Conservation (phyloP, 2,888 invertebrate species). For the Labia minor region DNA sequence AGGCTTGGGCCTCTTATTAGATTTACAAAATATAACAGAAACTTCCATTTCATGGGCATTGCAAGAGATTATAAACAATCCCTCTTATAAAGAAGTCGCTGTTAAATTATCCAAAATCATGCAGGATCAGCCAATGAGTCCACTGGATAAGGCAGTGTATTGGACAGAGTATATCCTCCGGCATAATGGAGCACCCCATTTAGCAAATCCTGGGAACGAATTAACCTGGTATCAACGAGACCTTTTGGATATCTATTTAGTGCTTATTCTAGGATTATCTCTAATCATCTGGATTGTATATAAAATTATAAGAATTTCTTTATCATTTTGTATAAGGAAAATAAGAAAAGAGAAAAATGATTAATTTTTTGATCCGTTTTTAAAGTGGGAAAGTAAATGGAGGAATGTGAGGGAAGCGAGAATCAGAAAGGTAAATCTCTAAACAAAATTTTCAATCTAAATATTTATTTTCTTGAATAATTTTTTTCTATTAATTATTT, state of each 20-base stretch:
- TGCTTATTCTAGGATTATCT: conserved; percentile 1
- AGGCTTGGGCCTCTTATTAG: conserved; percentile 35
- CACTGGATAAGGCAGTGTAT: conserved; percentile 31
- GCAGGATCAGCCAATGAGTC: conserved; percentile 44
- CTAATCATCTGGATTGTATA: neutral
- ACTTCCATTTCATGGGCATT: conserved; percentile 31
- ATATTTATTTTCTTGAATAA: too few relatives aligned
- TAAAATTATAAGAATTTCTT: too few relatives aligned
- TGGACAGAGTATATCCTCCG: conserved; percentile 26
- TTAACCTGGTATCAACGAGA: conserved; percentile 37
- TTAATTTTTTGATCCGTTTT: too few relatives aligned
- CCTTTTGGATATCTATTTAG: conserved; percentile 34
- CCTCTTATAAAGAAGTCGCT: conserved; percentile 45
- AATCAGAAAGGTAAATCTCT: too few relatives aligned
- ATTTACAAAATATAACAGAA: conserved; percentile 34
- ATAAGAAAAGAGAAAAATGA: too few relatives aligned
- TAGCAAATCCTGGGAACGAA: conserved; percentile 28
- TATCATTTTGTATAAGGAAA: too few relatives aligned
- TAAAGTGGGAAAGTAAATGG: too few relatives aligned
- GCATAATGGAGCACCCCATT: conserved; percentile 26
- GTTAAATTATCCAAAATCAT: conserved; percentile 42
- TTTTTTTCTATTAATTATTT: too few relatives aligned
- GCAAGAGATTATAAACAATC: conserved; percentile 35
- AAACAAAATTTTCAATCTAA: too few relatives aligned
- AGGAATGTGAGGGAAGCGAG: too few relatives aligned